Base-by-base conservation (phyloP, 2,797 vertebrate species). In the Rhinoraja longicauda region DNA sequence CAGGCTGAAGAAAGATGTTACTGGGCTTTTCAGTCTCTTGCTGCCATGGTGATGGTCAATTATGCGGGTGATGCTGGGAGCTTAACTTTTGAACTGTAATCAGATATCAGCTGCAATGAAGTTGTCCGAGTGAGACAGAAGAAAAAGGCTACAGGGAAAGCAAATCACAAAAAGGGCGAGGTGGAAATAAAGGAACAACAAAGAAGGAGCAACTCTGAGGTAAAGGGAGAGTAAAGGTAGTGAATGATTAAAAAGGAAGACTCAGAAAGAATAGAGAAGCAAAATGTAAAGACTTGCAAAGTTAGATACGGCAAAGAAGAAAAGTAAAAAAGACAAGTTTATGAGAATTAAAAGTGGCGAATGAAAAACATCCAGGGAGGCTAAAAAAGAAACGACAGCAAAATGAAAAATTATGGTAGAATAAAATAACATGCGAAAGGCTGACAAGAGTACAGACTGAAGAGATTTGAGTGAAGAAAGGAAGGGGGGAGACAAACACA, bases 41-140 rank as follows among this genome's bases (percentile, higher is more conserved):
- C 95, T 94, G 93, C 94, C 86, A 92, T 93, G 93, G 94, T 1
- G 86, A 95, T 94, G 0, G 36, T 24, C 0, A 90, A 45, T 93
- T 70, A 19, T 0, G 12, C 45, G 73, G 94, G 19, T 77, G 88
- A 90, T 73, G 94, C 93, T 93, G 93, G 15, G 67, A 29, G 79
- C 79, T 93, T 93, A 78, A 92, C 93, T 36, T 88, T 93, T 79
- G 79, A 78, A 73, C 93, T 93, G 94, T 93, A 92, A 91, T 93
- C 72, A 94, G 39, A 62, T 93, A 86, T 57, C 93, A 21, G 6
- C 32, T 93, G 92, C 73, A 93, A 94, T n/a, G 0, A 88, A 77
- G 77, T 8, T 10, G n/a, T 64, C 59, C 9, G n/a, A 88, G 62
- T 24, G n/a, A 32, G 59, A 36, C 76, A 77, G 76, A 64, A 19